Conservation (phyloP, 2,888 invertebrate species). For the Blastobasis lacticolella region DNA sequence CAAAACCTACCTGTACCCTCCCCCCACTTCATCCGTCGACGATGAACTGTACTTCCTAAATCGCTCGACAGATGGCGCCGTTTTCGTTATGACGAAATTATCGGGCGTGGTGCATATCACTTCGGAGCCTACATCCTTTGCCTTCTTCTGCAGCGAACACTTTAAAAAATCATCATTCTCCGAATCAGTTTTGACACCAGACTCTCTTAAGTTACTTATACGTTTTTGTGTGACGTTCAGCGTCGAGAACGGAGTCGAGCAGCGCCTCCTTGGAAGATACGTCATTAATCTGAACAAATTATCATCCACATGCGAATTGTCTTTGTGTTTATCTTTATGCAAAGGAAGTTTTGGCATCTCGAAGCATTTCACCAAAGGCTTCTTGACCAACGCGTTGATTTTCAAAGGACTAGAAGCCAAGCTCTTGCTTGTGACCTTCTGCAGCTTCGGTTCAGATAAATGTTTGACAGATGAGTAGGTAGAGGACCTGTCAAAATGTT, state of each 20-base stretch:
- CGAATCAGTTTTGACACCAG: constrained; percentile 49
- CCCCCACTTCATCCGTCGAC: constrained; percentile 36
- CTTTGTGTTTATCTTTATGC: constrained; percentile 20
- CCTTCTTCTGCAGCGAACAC: constrained; percentile 12
- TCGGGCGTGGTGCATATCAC: constrained; percentile 44
- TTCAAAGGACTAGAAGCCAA: constrained; percentile 44
- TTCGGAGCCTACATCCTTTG: constrained; percentile 9
- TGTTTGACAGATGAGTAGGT: constrained; percentile 28
- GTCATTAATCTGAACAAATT: constrained; percentile 37
- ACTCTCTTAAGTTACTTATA: constrained; percentile 36
- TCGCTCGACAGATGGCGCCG: constrained; percentile 56
- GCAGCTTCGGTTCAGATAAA: constrained; percentile 9
- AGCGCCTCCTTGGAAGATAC: constrained; percentile 41
- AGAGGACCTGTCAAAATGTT: constrained; percentile 23
- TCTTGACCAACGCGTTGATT: constrained; percentile 25
- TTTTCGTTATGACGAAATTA: constrained; percentile 53
- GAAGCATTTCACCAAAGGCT: constrained; percentile 41
- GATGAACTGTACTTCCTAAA: constrained; percentile 43
- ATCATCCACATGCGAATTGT: constrained; percentile 34
- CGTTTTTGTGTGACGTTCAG: constrained; percentile 30
- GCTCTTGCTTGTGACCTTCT: constrained; percentile 32
- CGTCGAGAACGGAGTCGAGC: constrained; percentile 43
- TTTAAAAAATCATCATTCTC: constrained; percentile 42
- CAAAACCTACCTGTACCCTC: constrained; percentile 10
- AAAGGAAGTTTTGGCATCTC: constrained; percentile 38